These are phyloP conservation scores for Gnatocerus cornutus DNA, from an alignment of 2,888 invertebrate genomes.

Conservation along the genomic window DNA sequence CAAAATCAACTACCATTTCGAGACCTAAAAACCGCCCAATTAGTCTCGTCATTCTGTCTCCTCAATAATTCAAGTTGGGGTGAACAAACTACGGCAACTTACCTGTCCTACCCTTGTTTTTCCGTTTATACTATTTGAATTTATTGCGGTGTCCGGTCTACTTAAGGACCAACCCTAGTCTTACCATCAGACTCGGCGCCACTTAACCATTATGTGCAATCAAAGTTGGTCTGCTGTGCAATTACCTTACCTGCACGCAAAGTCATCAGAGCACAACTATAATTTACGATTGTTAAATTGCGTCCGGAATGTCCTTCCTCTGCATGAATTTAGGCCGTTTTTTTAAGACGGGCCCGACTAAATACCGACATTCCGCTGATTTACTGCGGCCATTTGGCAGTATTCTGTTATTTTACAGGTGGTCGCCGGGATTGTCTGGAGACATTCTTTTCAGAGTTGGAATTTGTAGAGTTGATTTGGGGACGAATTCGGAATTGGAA, in stretches of 20 bases:
- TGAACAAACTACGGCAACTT: constrained; percentile 20
- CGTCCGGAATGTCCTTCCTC: constrained; percentile 42
- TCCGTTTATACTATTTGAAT: constrained; percentile 19
- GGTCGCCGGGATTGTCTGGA: constrained; percentile 1
- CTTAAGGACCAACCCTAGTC: constrained; percentile 30
- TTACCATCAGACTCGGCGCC: constrained; percentile 51
- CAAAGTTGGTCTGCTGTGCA: constrained; percentile 51
- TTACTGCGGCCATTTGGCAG: constrained; percentile 12
- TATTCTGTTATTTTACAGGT: constrained; percentile 22
- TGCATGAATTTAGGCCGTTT: constrained; percentile 16
- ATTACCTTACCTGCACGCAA: constrained; percentile 54
- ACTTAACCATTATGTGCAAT: constrained; percentile 52
- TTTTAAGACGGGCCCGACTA: constrained; percentile 5
- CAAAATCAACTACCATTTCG: no score
- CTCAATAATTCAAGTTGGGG: constrained; percentile 23
- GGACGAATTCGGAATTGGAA: neutral
- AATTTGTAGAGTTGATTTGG: neutral
- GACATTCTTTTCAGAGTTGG: constrained; percentile 20
- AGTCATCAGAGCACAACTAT: constrained; percentile 48
- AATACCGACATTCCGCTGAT: constrained; percentile 21
- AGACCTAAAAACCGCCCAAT: neutral
- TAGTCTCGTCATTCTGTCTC: constrained; percentile 13
- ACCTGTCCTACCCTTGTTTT: constrained; percentile 17
- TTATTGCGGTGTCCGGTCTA: constrained; percentile 23
- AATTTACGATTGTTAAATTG: constrained; percentile 45